A percentile compares a stretch with the other conserved stretches of the same genome.
These are phyloP conservation scores for Synodontis membranacea DNA, from an alignment of 2,113 vertebrate species.

Conservation along the genomic window DNA sequence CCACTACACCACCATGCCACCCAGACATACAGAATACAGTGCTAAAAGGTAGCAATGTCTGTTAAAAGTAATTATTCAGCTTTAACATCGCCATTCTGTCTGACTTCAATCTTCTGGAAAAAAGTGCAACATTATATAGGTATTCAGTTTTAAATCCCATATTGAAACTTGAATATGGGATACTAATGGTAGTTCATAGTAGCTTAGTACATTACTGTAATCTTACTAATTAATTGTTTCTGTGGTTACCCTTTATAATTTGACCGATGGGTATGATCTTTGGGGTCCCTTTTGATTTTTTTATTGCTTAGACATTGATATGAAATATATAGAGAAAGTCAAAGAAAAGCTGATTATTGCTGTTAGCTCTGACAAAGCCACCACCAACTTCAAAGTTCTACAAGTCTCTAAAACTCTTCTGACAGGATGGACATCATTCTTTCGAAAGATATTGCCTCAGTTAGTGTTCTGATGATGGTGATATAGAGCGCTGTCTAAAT, in stretches of 20 bases:
- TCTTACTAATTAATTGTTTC: background rate
- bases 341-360: background rate
- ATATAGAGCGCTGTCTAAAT: background rate
- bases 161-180: background rate
- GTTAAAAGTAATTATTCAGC: background rate
- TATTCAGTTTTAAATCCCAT: background rate
- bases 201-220: background rate
- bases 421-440: background rate
- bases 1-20: no score
- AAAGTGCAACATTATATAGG: background rate
- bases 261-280: background rate
- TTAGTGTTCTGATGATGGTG: background rate
- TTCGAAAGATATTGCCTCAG: background rate
- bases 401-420: no score
- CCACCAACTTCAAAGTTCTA: background rate
- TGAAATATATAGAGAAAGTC: background rate
- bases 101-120: background rate
- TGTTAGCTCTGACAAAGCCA: no score
- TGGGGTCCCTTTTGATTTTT: background rate
- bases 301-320: background rate
- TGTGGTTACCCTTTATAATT: background rate
- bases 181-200: background rate
- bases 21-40: no score
- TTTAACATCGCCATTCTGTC: background rate
- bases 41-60: background rate